Evolutionary conservation across 2,888 invertebrate genomes (phyloP).

Genomic region (Troides aeacus): DNA sequence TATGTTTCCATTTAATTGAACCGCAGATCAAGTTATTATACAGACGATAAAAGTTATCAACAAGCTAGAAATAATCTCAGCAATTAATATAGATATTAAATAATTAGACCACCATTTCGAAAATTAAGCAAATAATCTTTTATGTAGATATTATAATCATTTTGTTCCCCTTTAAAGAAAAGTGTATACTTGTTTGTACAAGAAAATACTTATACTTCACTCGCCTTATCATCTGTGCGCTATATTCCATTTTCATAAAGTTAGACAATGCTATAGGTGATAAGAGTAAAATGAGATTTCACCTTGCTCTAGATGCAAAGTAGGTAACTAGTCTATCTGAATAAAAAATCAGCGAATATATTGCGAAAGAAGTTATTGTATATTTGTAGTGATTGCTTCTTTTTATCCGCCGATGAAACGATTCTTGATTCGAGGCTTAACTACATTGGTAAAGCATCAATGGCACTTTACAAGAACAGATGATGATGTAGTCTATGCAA

Average conservation of each 20-base stretch:
- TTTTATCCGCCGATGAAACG: too few species aligned
- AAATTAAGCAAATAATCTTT: background rate
- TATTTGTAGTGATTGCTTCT: too few species aligned
- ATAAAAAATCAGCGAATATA: background rate
- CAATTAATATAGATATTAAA: background rate
- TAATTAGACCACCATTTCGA: background rate
- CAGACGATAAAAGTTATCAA: constrained; percentile 4
- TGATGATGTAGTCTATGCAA: too few species aligned
- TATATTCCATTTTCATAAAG: background rate
- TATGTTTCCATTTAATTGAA: too few species aligned
- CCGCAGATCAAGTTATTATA: background rate
- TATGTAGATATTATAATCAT: background rate
- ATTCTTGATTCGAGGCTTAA: too few species aligned
- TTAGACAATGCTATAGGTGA: background rate
- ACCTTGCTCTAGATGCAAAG: constrained; percentile 20
- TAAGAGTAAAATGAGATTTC: constrained; percentile 10
- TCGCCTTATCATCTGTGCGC: background rate
- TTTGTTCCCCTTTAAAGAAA: background rate
- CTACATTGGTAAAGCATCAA: too few species aligned
- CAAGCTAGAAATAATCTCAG: background rate
- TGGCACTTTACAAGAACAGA: too few species aligned
- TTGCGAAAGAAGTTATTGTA: too few species aligned
- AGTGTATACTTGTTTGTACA: background rate
- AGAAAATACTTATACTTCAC: background rate
- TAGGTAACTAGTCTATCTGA: constrained; percentile 22